Evolutionary conservation across 2,888 invertebrate species (phyloP), one percentile per base, ranked within the genome.

Genomic region (Andrena haemorrhoa): DNA sequence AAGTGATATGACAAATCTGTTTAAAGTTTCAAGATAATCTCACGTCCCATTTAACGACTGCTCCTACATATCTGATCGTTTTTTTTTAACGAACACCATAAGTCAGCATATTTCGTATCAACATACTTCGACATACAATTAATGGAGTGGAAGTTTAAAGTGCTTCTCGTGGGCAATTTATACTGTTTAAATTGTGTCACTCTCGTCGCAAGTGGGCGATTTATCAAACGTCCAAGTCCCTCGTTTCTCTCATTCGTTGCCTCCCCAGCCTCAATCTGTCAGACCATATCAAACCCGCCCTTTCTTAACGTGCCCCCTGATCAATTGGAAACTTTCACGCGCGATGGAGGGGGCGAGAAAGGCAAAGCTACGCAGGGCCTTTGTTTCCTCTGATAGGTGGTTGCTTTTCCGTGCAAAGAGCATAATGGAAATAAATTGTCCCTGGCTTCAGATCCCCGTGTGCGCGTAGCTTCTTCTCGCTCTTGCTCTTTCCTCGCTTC

Each of bases 361-460:
- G 58, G 56, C 29, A 53, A 53, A 61, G 69, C 74, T 53, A 51
- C 65, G n/a, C 49, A 60, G 31, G 49, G 71, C 20, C 71, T 77
- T 86, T 69, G 73, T 71, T 69, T 75, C 60, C 74, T 41, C 56
- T 51, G n/a, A 26, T 7, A 23, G 47, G 23, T 60, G 73, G 76
- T 68, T 31, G 56, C 73, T 66, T 63, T 53, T 56, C 56, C 72
- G 72, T 60, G 69, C 41, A 33, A 61, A 65, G 49, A 66, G 63
- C 79, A 79, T 90, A 90, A 89, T 87, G 89, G 86, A 89, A 90
- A 90, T 88, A 90, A 90, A 90, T 90, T 85, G 89, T 88, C 77
- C 79, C 70, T 58, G 71, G 31, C 60, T 73, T 16, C 73, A 65
- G 74, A 31, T 53, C 35, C 49, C n/a, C n/a, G 66, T 53, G 41